Evolutionary conservation across 1,140 invertebrate species (phyloP), one percentile per base, ranked within the genome.

Genomic region (Plodia interpunctella): DNA sequence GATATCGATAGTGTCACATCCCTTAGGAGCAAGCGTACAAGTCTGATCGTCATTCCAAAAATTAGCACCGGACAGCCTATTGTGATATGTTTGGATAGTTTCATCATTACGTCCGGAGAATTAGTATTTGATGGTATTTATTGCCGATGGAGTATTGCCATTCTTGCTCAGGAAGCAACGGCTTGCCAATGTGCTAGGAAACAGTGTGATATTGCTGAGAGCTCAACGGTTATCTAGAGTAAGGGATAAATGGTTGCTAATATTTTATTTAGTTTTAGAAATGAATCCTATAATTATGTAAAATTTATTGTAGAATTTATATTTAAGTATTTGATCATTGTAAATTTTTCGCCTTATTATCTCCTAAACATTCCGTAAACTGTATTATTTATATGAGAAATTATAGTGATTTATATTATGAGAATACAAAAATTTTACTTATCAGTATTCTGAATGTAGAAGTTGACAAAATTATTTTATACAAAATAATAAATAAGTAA

Each of bases 141-240:
- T 60, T 68, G 70, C 71, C 74, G 68, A 72, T 66, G 55, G 60
- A 65, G 60, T 62, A 65, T 78, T 80, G 79, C 79, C 79, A 80
- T 78, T 70, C 55, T 72, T 70, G 63, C 72, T 72, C 68, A 66
- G 52, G 21, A 68, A 69, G 64, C 70, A 58, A 71, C 56, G 66
- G 72, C 72, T 82, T 80, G 79, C 77, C 77, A 75, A 68, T 68
- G 65, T 58, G 71, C 58, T 68, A 66, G 55, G 59, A 70, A 67
- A 68, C 62, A 69, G 74, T 81, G 77, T 82, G 78, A 84, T 83
- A 83, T 70, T 70, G 60, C 65, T 71, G 55, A 76, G 70, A 83
- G 78, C 80, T 85, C 82, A 85, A 84, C 70, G 63, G 61, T 81
- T 76, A 71, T 56, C 49, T 75, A 75, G 62, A 51, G 49, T 38